Conservation (phyloP, 2,113 vertebrate species). For the Athene cunicularia region DNA sequence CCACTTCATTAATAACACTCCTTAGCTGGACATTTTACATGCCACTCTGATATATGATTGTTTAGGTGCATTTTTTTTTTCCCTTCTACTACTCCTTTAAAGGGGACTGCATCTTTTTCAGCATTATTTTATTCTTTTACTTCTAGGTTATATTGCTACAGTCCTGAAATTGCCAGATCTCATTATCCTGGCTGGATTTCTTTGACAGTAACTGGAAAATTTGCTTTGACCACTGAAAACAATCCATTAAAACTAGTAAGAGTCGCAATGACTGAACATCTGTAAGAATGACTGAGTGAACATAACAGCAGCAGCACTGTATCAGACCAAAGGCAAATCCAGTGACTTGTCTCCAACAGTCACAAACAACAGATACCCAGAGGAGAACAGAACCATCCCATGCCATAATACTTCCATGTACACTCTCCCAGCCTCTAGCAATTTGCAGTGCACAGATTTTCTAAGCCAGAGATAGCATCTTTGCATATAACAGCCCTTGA, state of each 20-base stretch:
- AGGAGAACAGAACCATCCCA: background rate
- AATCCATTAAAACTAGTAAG: background rate
- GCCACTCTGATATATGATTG: constrained; percentile 56
- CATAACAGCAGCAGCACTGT: background rate
- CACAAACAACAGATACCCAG: background rate
- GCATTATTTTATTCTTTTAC: background rate
- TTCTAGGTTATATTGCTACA: background rate
- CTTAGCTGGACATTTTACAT: constrained; percentile 54
- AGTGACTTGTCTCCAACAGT: background rate
- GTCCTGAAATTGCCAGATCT: background rate
- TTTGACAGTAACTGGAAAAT: background rate
- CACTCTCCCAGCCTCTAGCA: background rate
- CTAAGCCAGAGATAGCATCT: background rate
- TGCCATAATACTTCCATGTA: background rate
- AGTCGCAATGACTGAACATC: background rate
- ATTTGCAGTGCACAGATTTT: background rate
- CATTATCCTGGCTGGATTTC: constrained; percentile 7
- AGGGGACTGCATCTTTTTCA: background rate
- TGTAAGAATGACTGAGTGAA: background rate
- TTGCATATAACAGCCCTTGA: background rate
- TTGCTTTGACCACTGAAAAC: constrained; percentile 14
- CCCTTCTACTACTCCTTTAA: constrained; percentile 28
- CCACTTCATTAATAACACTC: constrained; percentile 70
- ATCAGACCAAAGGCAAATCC: background rate
- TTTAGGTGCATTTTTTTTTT: constrained; percentile 6